Evolutionary conservation across 1,140 invertebrate genomes (phyloP).

Genomic region (Apocrypta bakeri): DNA sequence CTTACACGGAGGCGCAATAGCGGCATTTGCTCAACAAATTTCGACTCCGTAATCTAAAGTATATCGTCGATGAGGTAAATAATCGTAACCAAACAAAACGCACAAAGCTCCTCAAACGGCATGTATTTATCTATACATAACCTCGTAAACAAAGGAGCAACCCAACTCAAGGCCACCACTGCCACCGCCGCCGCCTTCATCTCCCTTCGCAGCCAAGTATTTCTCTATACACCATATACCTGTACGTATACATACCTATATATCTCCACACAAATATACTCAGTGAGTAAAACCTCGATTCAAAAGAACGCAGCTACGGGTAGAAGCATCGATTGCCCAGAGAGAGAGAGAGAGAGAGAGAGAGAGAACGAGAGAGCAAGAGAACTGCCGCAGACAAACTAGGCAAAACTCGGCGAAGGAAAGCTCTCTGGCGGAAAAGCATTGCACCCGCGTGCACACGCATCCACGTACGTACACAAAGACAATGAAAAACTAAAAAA

Average conservation of each 20-base stretch:
- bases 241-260: neutral
- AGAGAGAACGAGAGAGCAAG: too few species aligned
- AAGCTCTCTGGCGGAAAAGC: neutral
- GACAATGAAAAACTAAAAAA: neutral
- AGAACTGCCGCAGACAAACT: neutral
- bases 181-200: neutral
- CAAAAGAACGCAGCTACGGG: neutral
- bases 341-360: neutral
- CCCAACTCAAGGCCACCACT: conserved; percentile 24
- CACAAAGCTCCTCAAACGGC: neutral
- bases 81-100: neutral
- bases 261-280: neutral
- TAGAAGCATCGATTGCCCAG: conserved; percentile 14
- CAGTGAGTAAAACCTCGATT: neutral
- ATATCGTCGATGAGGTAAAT: too few species aligned
- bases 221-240: neutral
- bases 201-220: neutral
- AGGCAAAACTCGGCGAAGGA: neutral
- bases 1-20: too few species aligned
- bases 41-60: too few species aligned
- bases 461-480: neutral
- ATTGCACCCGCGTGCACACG: neutral
- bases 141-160: conserved; percentile 7
- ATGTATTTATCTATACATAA: neutral
- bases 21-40: too few species aligned